Conservation (phyloP, 2,888 invertebrate species). For the Spodoptera exigua region DNA sequence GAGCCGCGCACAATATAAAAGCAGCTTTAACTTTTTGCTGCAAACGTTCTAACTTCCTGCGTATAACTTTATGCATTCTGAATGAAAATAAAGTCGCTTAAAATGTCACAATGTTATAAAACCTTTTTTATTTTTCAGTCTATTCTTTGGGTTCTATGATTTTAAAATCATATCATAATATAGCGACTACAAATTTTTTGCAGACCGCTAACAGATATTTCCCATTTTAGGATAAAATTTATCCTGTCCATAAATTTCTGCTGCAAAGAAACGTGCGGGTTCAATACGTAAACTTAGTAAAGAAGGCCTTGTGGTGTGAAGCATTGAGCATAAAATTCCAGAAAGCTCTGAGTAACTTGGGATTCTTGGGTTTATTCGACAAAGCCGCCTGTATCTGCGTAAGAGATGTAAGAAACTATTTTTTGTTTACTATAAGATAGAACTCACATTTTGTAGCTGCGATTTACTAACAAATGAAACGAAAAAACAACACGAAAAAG, state of each 20-base stretch:
- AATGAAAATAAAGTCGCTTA: slow-evolving; percentile 23
- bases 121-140: not conserved
- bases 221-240: slow-evolving; percentile 75
- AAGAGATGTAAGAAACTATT: slow-evolving; percentile 73
- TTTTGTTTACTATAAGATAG: not conserved
- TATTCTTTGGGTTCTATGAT: not conserved
- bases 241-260: slow-evolving; percentile 70
- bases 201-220: not conserved
- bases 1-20: slow-evolving; percentile 2
- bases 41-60: slow-evolving; percentile 29
- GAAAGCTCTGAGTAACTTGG: slow-evolving; percentile 70
- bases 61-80: slow-evolving; percentile 11
- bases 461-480: no score
- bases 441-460: no score
- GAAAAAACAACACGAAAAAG: no score
- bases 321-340: slow-evolving; percentile 73
- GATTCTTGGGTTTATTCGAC: slow-evolving; percentile 69
- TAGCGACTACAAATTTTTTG: not conserved
- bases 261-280: slow-evolving; percentile 75
- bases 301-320: slow-evolving; percentile 76
- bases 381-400: slow-evolving; percentile 65
- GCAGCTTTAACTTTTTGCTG: slow-evolving; percentile 23
- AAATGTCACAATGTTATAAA: not conserved
- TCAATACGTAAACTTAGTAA: slow-evolving; percentile 76
- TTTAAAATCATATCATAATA: not conserved